Percentiles rank a stretch among this genome's conserved stretches.
Evolutionary conservation across 2,797 vertebrate genomes (phyloP).

Genomic region (Melopsittacus undulatus): DNA sequence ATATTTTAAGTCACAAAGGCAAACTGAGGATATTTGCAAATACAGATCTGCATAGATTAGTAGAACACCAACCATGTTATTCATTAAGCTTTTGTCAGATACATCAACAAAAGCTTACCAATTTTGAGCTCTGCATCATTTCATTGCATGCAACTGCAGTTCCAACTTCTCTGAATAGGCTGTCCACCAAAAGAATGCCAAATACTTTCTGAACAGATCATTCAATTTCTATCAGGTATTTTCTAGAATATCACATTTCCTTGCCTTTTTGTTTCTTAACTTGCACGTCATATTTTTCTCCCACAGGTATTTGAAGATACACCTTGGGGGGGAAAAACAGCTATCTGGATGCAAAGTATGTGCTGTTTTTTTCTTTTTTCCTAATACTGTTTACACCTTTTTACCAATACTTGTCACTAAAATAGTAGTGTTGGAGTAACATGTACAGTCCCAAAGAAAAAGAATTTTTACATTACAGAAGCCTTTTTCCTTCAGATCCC

Average conservation of each 20-base stretch:
- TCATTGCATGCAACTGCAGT: not conserved
- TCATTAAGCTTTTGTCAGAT: not conserved
- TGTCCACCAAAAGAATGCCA: not conserved
- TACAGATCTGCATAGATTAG: not conserved
- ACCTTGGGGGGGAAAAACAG: accelerated
- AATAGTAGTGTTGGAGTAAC: conserved; percentile 63
- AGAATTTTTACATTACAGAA: conserved; percentile 64
- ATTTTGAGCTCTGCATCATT: not conserved
- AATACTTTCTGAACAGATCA: not conserved
- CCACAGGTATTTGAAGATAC: not conserved
- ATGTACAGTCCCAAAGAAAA: conserved; percentile 84
- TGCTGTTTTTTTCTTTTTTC: not conserved
- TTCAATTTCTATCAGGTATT: not conserved
- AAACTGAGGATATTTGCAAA: not conserved
- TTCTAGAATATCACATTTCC: not conserved
- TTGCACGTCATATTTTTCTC: not conserved
- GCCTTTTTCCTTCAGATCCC: conserved; percentile 84
- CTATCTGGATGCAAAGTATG: not conserved
- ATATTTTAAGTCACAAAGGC: not conserved
- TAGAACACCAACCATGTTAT: not conserved
- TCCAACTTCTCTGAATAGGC: not conserved
- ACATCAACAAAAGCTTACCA: not conserved
- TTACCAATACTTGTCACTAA: conserved; percentile 10
- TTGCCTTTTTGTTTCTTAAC: not conserved
- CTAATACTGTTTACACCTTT: conserved; percentile 26